Base-by-base conservation (phyloP, 2,888 invertebrate species). In the Acleris literana region DNA sequence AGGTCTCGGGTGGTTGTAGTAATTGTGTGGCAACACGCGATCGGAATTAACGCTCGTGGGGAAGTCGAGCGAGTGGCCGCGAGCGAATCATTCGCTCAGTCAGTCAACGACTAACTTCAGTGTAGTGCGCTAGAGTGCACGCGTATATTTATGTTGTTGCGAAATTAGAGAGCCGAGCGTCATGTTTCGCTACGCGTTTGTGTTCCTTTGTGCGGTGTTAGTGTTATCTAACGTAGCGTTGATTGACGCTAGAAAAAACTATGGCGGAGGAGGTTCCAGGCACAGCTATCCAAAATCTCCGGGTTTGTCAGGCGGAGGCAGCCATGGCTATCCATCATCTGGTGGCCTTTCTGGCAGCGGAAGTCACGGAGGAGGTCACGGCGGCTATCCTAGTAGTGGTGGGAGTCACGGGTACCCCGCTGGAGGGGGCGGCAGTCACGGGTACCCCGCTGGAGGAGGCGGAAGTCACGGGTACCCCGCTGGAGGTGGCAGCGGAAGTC, bases 61-160 rank as follows among this genome's bases (percentile, higher is more conserved):
- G 33, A 49, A 20, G 20, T 16, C 44, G 61, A 20, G 33, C 52
- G 61, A 43, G 29, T 44, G 25, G 43, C 39, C 33, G 46, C n/a
- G 53, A 22, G 46, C n/a, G 54, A 22, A 43, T 5, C 29, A 52
- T n/a, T 39, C 25, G 46, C 17, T 5, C 29, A 53, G 39, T 39
- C 22, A 65, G 59, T 64, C 64, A 60, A 61, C 52, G 33, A 44
- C 56, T 69, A 70, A 70, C 63, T 68, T 72, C 62, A 69, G 70
- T 68, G 54, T 25, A 63, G 63, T 77, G 77, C 78, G 78, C 75
- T 74, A 59, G 76, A 76, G 76, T 71, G 62, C 48, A 48, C 57
- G 51, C 29, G 56, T 51, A 11, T 57, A 29, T 63, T 57, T 54
- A 61, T 63, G 59, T 53, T 44, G 63, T 70, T 67, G 68, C 60